Percentiles rank a stretch among this genome's conserved stretches.
phyloP scores from a whole-genome alignment of 2,888 invertebrate species.

The Coremacera marginata region DNA sequence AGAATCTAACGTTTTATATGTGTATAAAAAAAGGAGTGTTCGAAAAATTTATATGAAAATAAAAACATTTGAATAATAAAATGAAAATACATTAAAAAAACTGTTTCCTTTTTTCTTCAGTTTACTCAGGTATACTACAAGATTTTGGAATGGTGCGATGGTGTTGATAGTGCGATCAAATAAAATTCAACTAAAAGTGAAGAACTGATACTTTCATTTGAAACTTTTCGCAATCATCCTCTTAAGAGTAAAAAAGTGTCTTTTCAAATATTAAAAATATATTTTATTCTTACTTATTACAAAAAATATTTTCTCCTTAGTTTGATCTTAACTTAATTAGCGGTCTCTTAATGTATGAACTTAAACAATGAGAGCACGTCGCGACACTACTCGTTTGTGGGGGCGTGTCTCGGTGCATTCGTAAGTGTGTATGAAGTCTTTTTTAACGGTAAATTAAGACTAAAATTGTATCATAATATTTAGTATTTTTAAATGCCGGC shows the following conservation, averaged over 20 bases:
- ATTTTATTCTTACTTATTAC: too few relatives aligned
- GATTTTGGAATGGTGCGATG: too few relatives aligned
- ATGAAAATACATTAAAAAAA: neutral
- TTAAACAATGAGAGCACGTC: too few relatives aligned
- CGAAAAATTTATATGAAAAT: slow-evolving; percentile 43
- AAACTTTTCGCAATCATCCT: too few relatives aligned
- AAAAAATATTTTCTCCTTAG: neutral
- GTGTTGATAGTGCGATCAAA: too few relatives aligned
- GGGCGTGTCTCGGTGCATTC: too few relatives aligned
- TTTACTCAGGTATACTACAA: too few relatives aligned
- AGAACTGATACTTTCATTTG: too few relatives aligned
- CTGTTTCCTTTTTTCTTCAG: neutral
- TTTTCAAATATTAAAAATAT: neutral
- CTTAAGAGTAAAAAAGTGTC: too few relatives aligned
- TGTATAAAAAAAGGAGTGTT: slow-evolving; percentile 47
- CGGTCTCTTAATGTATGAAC: too few relatives aligned
- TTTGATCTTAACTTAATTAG: neutral
- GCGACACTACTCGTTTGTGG: too few relatives aligned
- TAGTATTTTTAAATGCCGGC: neutral
- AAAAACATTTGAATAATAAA: slow-evolving; percentile 12
- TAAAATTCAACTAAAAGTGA: too few relatives aligned
- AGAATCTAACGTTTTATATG: slow-evolving; percentile 42
- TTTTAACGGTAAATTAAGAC: neutral
- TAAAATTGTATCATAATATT: neutral
- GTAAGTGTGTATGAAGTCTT: neutral